Base-by-base conservation (phyloP, 2,113 vertebrate species). In the Pedetes capensis region DNA sequence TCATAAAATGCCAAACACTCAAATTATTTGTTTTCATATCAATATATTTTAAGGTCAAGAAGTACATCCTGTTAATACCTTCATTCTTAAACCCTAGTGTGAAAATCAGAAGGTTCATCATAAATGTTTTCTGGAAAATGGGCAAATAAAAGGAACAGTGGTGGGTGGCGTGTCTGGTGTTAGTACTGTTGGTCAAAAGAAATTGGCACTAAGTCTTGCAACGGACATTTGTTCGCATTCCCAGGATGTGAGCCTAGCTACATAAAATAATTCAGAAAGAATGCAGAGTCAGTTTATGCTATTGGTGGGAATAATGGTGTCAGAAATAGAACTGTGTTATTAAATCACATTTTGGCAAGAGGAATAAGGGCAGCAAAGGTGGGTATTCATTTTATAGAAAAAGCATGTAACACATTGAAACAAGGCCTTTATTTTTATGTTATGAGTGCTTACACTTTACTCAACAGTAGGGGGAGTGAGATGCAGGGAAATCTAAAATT, bases 391-490 rank as follows among this genome's bases (percentile, higher is more conserved):
- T 74, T 87, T n/a, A 85, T 6, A 84, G 64, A 47, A 34, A 87
- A 95, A 68, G 7, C 1, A 2, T n/a, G 0, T 6, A 3, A 25
- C 47, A 20, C n/a, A 10, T 57, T 57, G 34, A 79, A 96, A 66
- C 3, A 2, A 1, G 59, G 11, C 9, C 2, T 89, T 39, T 68
- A 22, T 44, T 85, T 93, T 85, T 61, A 29, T 47, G 63, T 75
- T 59, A 49, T 71, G 8, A 63, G 79, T 22, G 37, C 11, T 53
- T 82, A 47, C 71, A 84, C 12, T 64, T n/a, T 74, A 25, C 39
- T 87, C 3, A 81, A 66, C 97, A 87, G 91, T 81, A 97, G 97
- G 75, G 96, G 97, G 96, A 63, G 96, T 76, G 69, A 96, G 91
- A 95, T 51, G 49, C 75, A 89, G 96, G 37, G 88, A 96, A 96